These are phyloP conservation scores for Centruroides sculpturatus DNA, from an alignment of 1,140 invertebrate genomes.

Conservation along the genomic window DNA sequence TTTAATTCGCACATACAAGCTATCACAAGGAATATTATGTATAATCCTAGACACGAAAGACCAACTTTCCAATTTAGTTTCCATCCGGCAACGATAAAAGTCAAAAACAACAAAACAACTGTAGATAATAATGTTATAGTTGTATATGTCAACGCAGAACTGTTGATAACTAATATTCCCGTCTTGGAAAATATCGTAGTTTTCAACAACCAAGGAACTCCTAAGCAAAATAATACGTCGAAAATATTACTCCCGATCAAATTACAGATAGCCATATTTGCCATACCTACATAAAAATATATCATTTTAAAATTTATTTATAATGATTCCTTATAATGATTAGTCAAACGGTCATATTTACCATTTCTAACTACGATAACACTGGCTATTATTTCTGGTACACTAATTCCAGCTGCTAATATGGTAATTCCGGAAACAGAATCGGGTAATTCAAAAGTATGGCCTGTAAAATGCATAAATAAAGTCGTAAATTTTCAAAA, in stretches of 20 bases:
- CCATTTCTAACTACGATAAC: slow-evolving; percentile 18
- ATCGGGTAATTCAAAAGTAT: slow-evolving; percentile 19
- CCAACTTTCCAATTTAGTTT: slow-evolving; percentile 18
- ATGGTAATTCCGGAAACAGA: slow-evolving; percentile 20
- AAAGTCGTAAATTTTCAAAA: neutral
- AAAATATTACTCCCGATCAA: slow-evolving; percentile 68
- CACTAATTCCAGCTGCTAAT: slow-evolving; percentile 19
- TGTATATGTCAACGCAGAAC: slow-evolving; percentile 19
- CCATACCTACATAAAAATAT: slow-evolving; percentile 16
- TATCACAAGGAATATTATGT: slow-evolving; percentile 11
- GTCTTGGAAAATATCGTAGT: slow-evolving; percentile 33
- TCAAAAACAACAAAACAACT: slow-evolving; percentile 15
- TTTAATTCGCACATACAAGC: slow-evolving; percentile 15
- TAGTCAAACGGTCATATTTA: neutral
- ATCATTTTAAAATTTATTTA: too few species aligned
- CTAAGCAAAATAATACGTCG: slow-evolving; percentile 69
- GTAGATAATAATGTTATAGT: slow-evolving; percentile 16
- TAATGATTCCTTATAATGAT: neutral
- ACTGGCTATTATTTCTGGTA: slow-evolving; percentile 20
- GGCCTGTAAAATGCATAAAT: slow-evolving; percentile 9
- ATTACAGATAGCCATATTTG: slow-evolving; percentile 64
- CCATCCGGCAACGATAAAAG: slow-evolving; percentile 15
- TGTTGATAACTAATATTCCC: slow-evolving; percentile 11
- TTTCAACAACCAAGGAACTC: slow-evolving; percentile 67
- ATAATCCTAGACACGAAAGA: slow-evolving; percentile 10